phyloP scores from a whole-genome alignment of 2,888 invertebrate species.

The Sthenelais limicola region DNA sequence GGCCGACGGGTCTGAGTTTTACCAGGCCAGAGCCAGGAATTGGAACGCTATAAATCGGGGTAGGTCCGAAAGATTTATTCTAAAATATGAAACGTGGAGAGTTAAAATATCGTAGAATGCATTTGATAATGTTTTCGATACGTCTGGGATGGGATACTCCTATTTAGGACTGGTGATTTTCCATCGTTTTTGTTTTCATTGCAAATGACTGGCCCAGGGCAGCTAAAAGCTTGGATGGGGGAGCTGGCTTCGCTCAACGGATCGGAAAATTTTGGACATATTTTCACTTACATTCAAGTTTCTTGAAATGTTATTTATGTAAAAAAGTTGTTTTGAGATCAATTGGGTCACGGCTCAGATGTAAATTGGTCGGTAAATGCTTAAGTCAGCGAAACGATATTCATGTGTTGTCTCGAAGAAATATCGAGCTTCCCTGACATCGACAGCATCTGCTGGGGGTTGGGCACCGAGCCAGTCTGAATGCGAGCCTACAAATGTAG shows the following conservation, averaged over 20 bases:
- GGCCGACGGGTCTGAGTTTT: slow-evolving; percentile 47
- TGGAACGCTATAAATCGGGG: slow-evolving; percentile 40
- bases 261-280: slow-evolving; percentile 35
- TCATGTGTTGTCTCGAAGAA: no score
- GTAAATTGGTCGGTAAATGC: no score
- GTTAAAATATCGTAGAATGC: slow-evolving; percentile 6
- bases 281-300: slow-evolving; percentile 2
- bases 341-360: background rate
- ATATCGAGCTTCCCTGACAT: no score
- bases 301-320: background rate
- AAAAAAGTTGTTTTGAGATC: background rate
- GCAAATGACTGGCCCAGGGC: slow-evolving; percentile 39
- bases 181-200: slow-evolving; percentile 40
- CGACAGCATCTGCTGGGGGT: no score
- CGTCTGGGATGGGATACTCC: slow-evolving; percentile 13
- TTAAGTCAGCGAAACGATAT: no score
- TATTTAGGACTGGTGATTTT: slow-evolving; percentile 29
- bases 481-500: no score
- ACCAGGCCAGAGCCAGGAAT: slow-evolving; percentile 39
- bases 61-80: slow-evolving; percentile 16
- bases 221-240: slow-evolving; percentile 36
- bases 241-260: slow-evolving; percentile 31
- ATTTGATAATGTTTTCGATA: background rate
- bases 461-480: no score
- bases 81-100: background rate